A percentile compares a stretch with the other conserved stretches of the same genome.
These are phyloP conservation scores for Metallyticus violacea DNA, from an alignment of 2,888 invertebrate genomes.

Conservation along the genomic window DNA sequence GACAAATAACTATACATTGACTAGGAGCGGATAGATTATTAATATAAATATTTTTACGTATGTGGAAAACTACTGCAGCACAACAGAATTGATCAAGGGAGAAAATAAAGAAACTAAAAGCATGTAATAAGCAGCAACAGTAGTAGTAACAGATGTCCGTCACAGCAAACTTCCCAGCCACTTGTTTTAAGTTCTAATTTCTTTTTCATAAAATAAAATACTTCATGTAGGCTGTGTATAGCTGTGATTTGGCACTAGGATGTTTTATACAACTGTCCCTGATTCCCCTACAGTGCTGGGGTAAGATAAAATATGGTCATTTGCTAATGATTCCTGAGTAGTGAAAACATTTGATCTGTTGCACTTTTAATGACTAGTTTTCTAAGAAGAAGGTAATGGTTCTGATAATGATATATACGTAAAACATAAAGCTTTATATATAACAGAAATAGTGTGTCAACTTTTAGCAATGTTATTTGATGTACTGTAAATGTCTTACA, in stretches of 20 bases:
- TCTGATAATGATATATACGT: slow-evolving; percentile 22
- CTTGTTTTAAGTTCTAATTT: background rate
- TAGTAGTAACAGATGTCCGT: background rate
- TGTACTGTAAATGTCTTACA: slow-evolving; percentile 21
- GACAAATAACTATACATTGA: slow-evolving; percentile 32
- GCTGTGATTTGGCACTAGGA: slow-evolving; percentile 35
- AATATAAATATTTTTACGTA: slow-evolving; percentile 30
- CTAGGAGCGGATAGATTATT: slow-evolving; percentile 32
- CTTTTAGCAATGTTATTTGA: slow-evolving; percentile 15
- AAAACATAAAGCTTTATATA: slow-evolving; percentile 16
- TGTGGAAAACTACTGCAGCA: slow-evolving; percentile 27
- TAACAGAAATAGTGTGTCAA: slow-evolving; percentile 24
- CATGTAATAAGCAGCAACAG: slow-evolving; percentile 6
- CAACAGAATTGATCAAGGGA: slow-evolving; percentile 24
- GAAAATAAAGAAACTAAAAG: slow-evolving; percentile 5
- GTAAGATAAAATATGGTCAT: slow-evolving; percentile 30
- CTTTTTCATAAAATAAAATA: slow-evolving; percentile 23
- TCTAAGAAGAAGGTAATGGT: slow-evolving; percentile 30
- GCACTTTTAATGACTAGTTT: slow-evolving; percentile 35
- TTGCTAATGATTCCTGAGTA: slow-evolving; percentile 35
- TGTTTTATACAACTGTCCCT: slow-evolving; percentile 30
- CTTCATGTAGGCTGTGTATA: slow-evolving; percentile 21
- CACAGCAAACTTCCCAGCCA: background rate
- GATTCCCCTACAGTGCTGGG: slow-evolving; percentile 22
- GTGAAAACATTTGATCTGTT: slow-evolving; percentile 32